Evolutionary conservation across 2,888 invertebrate species (phyloP).

Genomic region (Toxonevra muliebris): DNA sequence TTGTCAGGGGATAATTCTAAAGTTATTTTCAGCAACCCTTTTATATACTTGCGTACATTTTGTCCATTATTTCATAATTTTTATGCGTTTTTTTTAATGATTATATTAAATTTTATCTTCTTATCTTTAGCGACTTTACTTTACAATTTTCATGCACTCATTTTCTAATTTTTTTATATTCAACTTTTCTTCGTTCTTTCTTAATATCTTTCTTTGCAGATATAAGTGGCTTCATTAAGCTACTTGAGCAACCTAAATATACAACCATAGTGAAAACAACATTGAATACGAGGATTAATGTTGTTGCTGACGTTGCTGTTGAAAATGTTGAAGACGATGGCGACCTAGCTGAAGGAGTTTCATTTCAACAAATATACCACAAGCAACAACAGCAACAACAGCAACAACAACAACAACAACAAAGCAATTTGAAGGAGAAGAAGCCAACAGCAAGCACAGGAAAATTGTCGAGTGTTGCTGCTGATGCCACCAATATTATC

Average conservation of each 20-base stretch:
- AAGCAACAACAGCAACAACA: slow-evolving; percentile 41
- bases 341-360: slow-evolving; percentile 48
- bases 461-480: slow-evolving; percentile 31
- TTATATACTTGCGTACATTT: not conserved
- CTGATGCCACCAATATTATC: slow-evolving; percentile 35
- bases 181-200: slow-evolving; percentile 22
- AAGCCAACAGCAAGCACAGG: slow-evolving; percentile 21
- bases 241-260: slow-evolving; percentile 62
- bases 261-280: slow-evolving; percentile 60
- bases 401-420: slow-evolving; percentile 20
- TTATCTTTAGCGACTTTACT: not conserved
- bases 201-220: slow-evolving; percentile 47
- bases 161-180: slow-evolving; percentile 33
- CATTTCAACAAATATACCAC: slow-evolving; percentile 40
- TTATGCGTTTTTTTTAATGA: not conserved
- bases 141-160: not conserved
- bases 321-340: slow-evolving; percentile 10
- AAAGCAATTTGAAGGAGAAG: slow-evolving; percentile 32
- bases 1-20: no score
- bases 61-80: not conserved
- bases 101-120: not conserved
- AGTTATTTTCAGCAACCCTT: no score
- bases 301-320: slow-evolving; percentile 45
- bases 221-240: slow-evolving; percentile 63
- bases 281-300: slow-evolving; percentile 59